Evolutionary conservation across 2,888 invertebrate species (phyloP).

Genomic region (Capitulum mitella): DNA sequence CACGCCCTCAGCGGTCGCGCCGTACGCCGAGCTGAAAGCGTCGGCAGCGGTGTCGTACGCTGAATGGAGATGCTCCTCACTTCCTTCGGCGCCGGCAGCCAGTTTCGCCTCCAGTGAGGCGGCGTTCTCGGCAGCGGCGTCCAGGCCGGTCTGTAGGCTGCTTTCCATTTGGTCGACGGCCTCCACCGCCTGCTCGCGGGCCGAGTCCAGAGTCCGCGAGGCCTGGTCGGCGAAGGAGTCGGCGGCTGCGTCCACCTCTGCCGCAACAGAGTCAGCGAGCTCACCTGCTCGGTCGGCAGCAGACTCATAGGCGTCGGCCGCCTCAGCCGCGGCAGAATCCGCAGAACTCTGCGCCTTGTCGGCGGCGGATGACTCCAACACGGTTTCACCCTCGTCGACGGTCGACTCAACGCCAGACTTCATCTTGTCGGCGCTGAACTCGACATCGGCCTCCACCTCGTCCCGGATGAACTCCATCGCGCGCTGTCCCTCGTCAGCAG

Average conservation of each 20-base stretch:
- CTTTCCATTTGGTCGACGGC: not conserved
- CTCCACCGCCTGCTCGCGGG: not conserved
- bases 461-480: not conserved
- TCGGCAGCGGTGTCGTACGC: not conserved
- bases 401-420: not conserved
- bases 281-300: no score
- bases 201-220: not conserved
- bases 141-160: not conserved
- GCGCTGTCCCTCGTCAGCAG: not conserved
- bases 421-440: not conserved
- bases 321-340: no score
- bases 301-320: no score
- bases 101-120: no score
- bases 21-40: not conserved
- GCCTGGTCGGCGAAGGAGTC: not conserved
- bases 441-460: not conserved
- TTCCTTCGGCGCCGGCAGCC: no score
- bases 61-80: not conserved
- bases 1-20: not conserved
- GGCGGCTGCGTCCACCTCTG: not conserved
- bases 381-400: not conserved
- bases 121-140: not conserved
- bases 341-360: no score
- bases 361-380: not conserved
- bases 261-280: no score